Conservation (phyloP, 2,797 vertebrate species). For the Gymnoscopelus braueri region DNA sequence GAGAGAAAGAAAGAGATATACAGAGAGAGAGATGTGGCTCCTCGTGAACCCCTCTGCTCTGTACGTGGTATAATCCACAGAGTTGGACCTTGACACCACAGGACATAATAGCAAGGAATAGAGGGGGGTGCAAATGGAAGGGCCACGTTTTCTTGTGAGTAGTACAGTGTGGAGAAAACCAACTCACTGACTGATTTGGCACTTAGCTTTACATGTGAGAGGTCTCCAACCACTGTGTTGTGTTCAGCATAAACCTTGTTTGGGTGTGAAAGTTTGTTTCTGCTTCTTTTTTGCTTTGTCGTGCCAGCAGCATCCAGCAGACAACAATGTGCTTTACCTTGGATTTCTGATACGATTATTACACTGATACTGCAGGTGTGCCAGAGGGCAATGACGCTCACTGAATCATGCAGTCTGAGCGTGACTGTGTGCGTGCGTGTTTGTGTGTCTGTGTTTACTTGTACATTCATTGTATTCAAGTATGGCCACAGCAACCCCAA, state of each 20-base stretch:
- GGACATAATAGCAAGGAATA: slow-evolving; percentile 37
- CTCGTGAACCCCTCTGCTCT: neutral
- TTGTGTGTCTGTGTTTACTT: slow-evolving; percentile 5
- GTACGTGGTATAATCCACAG: slow-evolving; percentile 39
- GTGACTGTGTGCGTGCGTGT: slow-evolving; percentile 36
- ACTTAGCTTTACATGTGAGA: slow-evolving; percentile 62
- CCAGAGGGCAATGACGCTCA: slow-evolving; percentile 57
- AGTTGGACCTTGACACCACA: slow-evolving; percentile 48
- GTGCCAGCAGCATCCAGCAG: slow-evolving; percentile 66
- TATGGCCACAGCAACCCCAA: slow-evolving; percentile 42
- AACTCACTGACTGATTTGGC: slow-evolving; percentile 46
- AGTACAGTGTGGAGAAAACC: slow-evolving; percentile 38
- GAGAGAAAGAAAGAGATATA: neutral
- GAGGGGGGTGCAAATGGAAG: slow-evolving; percentile 52
- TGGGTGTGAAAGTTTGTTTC: slow-evolving; percentile 57
- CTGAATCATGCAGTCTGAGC: slow-evolving; percentile 35
- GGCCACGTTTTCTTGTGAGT: slow-evolving; percentile 37
- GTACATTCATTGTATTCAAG: too few relatives aligned
- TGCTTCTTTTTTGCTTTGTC: slow-evolving; percentile 49
- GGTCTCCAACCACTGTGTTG: slow-evolving; percentile 53
- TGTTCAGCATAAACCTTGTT: slow-evolving; percentile 53
- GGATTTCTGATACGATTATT: slow-evolving; percentile 49
- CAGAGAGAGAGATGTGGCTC: slow-evolving; percentile 18
- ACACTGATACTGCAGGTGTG: slow-evolving; percentile 56
- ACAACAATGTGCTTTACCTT: slow-evolving; percentile 64